phyloP scores from a whole-genome alignment of 2,888 invertebrate species.

The Hedya salicella region DNA sequence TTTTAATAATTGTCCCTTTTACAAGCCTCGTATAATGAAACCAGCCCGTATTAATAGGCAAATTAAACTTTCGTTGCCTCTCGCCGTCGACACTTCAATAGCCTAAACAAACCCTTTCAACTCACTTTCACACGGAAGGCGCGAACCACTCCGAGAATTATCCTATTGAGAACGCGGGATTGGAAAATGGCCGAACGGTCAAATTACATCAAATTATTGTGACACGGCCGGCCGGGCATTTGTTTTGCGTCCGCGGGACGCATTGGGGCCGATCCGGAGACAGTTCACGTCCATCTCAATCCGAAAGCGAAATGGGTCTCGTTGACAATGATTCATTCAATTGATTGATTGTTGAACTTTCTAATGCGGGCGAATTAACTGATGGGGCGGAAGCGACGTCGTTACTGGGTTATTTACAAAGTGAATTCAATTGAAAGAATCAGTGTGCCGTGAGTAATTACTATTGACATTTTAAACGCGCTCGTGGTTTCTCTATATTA shows the following conservation, averaged over 20 bases:
- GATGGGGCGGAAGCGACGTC: constrained; percentile 17
- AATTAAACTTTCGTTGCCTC: constrained; percentile 3
- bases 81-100: no score
- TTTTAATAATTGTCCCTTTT: no score
- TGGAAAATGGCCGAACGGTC: constrained; percentile 56
- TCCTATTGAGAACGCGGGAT: constrained; percentile 58
- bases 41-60: not conserved
- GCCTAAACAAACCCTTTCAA: constrained; percentile 37
- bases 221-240: constrained; percentile 43
- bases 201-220: constrained; percentile 41
- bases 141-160: constrained; percentile 48
- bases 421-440: not conserved
- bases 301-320: constrained; percentile 37
- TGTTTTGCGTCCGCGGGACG: constrained; percentile 50
- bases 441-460: not conserved
- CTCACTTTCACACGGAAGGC: constrained; percentile 65
- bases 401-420: constrained; percentile 8
- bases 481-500: not conserved
- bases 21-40: not conserved
- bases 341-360: constrained; percentile 43
- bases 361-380: constrained; percentile 29
- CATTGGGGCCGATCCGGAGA: constrained; percentile 43
- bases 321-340: constrained; percentile 31
- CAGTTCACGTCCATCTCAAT: constrained; percentile 42
- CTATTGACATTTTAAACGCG: not conserved